Evolutionary conservation across 2,797 vertebrate genomes (phyloP).

Genomic region (Poeciliopsis turneri): DNA sequence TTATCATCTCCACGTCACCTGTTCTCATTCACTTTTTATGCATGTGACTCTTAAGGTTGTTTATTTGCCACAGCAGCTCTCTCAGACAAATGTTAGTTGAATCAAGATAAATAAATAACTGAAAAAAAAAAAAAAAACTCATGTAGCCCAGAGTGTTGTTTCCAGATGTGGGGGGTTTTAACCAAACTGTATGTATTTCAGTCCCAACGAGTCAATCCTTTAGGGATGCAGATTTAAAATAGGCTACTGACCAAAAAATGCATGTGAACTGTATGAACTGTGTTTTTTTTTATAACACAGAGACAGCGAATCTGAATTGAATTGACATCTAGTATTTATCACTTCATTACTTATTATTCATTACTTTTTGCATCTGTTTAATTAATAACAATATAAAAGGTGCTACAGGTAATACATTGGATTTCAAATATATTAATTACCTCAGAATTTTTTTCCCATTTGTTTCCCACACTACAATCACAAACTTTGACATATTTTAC

Average conservation of each 20-base stretch:
- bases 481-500: not conserved
- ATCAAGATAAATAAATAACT: conserved; percentile 80
- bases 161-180: not conserved
- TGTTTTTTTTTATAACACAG: not conserved
- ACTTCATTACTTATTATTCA: not conserved
- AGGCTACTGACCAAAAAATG: not conserved
- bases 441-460: not conserved
- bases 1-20: conserved; percentile 60
- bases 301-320: not conserved
- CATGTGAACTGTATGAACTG: not conserved
- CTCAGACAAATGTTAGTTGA: conserved; percentile 80
- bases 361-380: not conserved
- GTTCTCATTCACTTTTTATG: conserved; percentile 78
- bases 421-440: not conserved
- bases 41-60: conserved; percentile 84
- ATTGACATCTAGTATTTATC: not conserved
- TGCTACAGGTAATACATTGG: not conserved
- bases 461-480: not conserved
- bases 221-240: conserved; percentile 1
- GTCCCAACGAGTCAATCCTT: not conserved
- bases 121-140: conserved; percentile 44
- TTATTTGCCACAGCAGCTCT: conserved; percentile 77
- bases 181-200: not conserved
- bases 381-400: not conserved
- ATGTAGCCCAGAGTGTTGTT: conserved; percentile 33